A percentile compares a stretch with the other conserved stretches of the same genome.
Conservation (phyloP, 2,888 invertebrate species). For the Drosophila multiciliata region DNA sequence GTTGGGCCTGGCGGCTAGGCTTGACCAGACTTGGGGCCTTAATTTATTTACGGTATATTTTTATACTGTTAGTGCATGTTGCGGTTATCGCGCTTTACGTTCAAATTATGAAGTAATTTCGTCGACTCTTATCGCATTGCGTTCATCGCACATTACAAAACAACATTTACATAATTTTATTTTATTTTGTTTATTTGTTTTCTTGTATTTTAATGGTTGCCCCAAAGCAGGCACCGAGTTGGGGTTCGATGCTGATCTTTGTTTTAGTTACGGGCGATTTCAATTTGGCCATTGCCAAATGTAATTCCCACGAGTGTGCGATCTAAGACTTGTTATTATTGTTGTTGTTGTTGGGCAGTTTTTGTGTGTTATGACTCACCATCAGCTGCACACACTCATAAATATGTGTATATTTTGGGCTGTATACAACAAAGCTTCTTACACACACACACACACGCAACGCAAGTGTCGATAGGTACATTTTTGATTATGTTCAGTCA, state of each 20-base stretch:
- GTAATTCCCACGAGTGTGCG: conserved; percentile 66
- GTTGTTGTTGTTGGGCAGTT: conserved; percentile 37
- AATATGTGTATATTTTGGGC: conserved; percentile 10
- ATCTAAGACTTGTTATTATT: conserved; percentile 18
- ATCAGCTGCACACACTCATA: not conserved
- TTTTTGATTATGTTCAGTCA: conserved; percentile 72
- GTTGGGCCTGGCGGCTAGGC: conserved; percentile 46
- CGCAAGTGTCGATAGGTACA: conserved; percentile 62
- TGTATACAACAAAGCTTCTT: conserved; percentile 53
- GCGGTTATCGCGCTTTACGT: conserved; percentile 65
- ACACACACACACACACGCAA: conserved; percentile 15
- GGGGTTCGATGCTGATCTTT: conserved; percentile 56
- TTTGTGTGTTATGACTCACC: conserved; percentile 50
- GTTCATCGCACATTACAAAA: conserved; percentile 82
- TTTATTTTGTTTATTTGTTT: conserved; percentile 38
- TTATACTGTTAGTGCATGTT: conserved; percentile 59
- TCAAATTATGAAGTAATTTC: conserved; percentile 80
- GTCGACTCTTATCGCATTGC: conserved; percentile 73
- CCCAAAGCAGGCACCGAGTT: conserved; percentile 8
- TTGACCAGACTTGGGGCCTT: conserved; percentile 31
- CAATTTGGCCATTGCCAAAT: conserved; percentile 69
- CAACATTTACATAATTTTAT: conserved; percentile 77
- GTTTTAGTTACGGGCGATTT: conserved; percentile 63
- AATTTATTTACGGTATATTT: conserved; percentile 32
- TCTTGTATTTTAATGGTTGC: conserved; percentile 23